Base-by-base conservation (phyloP, 2,888 invertebrate genomes). In the Aethes cnicana region DNA sequence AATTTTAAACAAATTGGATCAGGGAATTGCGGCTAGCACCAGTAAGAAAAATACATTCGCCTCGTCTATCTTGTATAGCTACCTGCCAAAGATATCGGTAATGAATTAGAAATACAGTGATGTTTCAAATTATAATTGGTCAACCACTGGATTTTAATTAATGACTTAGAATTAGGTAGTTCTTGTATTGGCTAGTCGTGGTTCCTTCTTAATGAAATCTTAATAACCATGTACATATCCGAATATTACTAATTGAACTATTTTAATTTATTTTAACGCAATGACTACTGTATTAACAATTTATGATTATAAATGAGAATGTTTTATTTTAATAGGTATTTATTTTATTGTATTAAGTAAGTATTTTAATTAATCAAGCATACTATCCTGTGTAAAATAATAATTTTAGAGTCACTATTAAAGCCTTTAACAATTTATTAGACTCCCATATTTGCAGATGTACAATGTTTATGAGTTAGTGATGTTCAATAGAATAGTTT, bases 401-500 rank as follows among this genome's bases (percentile, higher is more conserved):
- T 50, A 41, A 41, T 44, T 39, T 49, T 47, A 42, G 32, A 53
- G 35, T 47, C 46, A 36, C 42, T 36, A 53, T 41, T 26, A 28
- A 37, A 41, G 18, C 47, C 30, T 48, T n/a, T 52, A 52, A 52
- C 33, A 47, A 39, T 74, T 68, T 73, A 72, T 70, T 68, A 66
- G 69, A 69, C 66, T 74, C 69, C 87, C 88, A 88, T 88, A 88
- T 88, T 88, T 88, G 88, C 88, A 88, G 88, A 88, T 88, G 87
- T 84, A 85, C 85, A 85, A 84, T 83, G 84, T 84, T 86, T 86
- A 86, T 89, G 84, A 86, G 85, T 88, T 89, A 88, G 89, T 87
- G 85, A 89, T 84, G 89, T 88, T 88, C 87, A 87, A 85, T 88
- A 87, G 87, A 87, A 76, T 89, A 89, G 89, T 88, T 87, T 87